Conservation (phyloP, 2,888 invertebrate genomes). For the Mayetiola destructor region DNA sequence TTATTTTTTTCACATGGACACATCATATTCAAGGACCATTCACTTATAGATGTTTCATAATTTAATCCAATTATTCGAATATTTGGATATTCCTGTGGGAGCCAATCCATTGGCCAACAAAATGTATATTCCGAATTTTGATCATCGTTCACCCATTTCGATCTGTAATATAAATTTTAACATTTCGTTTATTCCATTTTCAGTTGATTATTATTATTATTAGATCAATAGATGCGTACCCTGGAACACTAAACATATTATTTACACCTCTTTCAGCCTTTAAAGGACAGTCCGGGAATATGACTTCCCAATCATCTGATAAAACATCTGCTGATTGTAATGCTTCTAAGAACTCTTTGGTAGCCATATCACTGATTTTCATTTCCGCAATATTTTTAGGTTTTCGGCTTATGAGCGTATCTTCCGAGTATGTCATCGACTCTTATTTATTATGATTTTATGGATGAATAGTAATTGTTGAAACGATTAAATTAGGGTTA, state of each 20-base stretch:
- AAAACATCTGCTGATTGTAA: conserved; percentile 29
- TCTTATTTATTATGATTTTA: too few species aligned
- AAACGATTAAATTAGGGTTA: too few species aligned
- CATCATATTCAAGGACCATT: conserved; percentile 53
- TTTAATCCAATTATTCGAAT: conserved; percentile 69
- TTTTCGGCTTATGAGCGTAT: conserved; percentile 20
- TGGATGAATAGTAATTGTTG: too few species aligned
- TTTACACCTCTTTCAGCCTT: conserved; percentile 25
- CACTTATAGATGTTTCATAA: conserved; percentile 70
- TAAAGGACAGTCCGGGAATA: conserved; percentile 33
- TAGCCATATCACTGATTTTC: conserved; percentile 32
- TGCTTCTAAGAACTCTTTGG: conserved; percentile 33
- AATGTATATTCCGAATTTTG: conserved; percentile 40
- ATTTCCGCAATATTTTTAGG: conserved; percentile 24
- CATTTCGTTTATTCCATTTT: neutral
- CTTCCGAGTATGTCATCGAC: conserved; percentile 12
- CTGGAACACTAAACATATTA: conserved; percentile 38
- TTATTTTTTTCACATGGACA: conserved; percentile 38
- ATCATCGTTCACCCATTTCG: conserved; percentile 30
- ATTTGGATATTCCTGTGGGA: conserved; percentile 62
- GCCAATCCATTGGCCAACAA: conserved; percentile 94
- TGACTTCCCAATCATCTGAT: conserved; percentile 34
- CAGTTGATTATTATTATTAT: neutral
- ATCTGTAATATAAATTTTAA: conserved; percentile 16
- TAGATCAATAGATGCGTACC: conserved; percentile 26